Evolutionary conservation across 1,140 invertebrate species (phyloP).

Genomic region (Venturia canescens): DNA sequence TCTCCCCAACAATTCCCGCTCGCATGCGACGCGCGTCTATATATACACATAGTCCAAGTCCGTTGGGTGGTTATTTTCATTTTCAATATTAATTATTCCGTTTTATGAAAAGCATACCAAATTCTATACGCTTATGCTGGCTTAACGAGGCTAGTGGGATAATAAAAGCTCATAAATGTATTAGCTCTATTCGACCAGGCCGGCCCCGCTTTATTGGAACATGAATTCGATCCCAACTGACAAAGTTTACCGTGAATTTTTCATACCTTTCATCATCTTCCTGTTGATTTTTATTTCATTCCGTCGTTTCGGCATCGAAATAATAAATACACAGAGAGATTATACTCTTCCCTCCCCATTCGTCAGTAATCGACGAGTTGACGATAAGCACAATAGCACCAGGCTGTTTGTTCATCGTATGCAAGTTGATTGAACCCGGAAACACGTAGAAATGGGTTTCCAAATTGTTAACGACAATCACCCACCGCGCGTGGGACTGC

Average conservation of each 20-base stretch:
- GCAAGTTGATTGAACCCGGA: constrained; percentile 1
- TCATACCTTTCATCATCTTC: background rate
- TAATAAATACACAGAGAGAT: background rate
- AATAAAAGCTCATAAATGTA: constrained; percentile 5
- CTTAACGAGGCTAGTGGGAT: constrained; percentile 52
- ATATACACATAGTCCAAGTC: constrained; percentile 36
- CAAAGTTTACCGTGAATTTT: background rate
- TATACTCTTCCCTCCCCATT: background rate
- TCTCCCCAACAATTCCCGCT: background rate
- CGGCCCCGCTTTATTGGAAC: background rate
- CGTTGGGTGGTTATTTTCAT: constrained; percentile 41
- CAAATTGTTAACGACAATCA: constrained; percentile 10
- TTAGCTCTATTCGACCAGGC: background rate
- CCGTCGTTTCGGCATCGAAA: background rate
- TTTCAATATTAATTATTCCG: constrained; percentile 68
- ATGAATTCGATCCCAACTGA: background rate
- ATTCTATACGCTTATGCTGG: constrained; percentile 64
- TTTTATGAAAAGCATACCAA: constrained; percentile 64
- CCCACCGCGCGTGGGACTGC: background rate
- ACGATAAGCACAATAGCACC: background rate
- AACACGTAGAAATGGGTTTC: constrained; percentile 2
- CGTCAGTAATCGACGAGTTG: constrained; percentile 8
- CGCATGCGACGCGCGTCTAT: background rate
- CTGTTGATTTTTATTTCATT: background rate
- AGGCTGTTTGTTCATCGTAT: background rate